phyloP scores from a whole-genome alignment of 2,113 vertebrate genomes.

The Pantherophis guttatus region DNA sequence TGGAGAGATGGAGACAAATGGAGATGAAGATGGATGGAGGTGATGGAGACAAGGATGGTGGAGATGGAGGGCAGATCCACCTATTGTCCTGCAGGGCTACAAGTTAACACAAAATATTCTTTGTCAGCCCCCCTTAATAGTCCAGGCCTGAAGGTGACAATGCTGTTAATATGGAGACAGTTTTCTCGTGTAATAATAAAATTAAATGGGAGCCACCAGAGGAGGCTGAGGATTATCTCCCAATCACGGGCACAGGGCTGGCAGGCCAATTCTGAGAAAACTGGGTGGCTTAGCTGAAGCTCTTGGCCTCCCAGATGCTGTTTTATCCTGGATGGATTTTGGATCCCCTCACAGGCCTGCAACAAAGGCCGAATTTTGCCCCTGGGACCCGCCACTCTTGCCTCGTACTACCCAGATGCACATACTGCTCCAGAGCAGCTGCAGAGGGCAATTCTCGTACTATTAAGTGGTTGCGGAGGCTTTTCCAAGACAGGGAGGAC shows the following conservation, averaged over 20 bases:
- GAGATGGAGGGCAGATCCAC: not conserved
- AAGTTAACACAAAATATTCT: not conserved
- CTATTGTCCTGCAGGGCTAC: not conserved
- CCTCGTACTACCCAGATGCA: not conserved
- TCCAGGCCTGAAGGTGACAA: not conserved
- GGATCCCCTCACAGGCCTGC: not conserved
- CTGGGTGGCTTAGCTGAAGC: not conserved
- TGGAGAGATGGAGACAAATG: not conserved
- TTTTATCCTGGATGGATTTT: not conserved
- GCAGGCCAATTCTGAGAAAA: not conserved
- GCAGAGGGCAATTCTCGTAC: not conserved
- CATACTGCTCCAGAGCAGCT: not conserved
- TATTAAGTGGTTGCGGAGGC: not conserved
- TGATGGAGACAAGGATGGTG: not conserved
- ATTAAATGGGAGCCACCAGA: not conserved
- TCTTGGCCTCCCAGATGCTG: not conserved
- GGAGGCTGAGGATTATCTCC: not conserved
- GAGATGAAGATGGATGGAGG: not conserved
- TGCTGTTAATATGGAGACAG: not conserved
- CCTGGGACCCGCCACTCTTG: not conserved
- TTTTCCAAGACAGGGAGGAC: not conserved
- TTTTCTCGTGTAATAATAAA: not conserved
- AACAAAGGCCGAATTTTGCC: not conserved
- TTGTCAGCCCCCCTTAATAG: not conserved
- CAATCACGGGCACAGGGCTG: not conserved